Evolutionary conservation across 2,888 invertebrate species (phyloP), one percentile per base, ranked within the genome.

Genomic region (Agrilus mali): DNA sequence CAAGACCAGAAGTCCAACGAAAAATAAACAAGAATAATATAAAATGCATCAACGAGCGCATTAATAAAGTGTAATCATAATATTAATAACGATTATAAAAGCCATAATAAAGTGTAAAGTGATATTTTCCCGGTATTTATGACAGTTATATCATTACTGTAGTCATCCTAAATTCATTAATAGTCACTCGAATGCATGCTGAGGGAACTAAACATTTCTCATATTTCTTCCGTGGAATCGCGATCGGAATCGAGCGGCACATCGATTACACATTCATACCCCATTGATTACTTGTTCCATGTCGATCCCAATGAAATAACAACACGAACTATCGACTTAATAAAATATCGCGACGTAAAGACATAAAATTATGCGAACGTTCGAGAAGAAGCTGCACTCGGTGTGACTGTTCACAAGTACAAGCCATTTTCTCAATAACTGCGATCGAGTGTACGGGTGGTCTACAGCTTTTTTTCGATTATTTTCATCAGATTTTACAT

Each of bases 51-150:
- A 55, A 50, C 51, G 50, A 53, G 55, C 54, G 54, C 56, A 56
- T 57, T 53, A 59, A 61, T 61, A 60, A 60, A 60, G 48, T 56
- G 57, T 57, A 60, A 61, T 61, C 59, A 60, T 61, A 61, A 61
- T 61, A 61, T 62, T 61, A 63, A 60, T 61, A 62, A 60, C 53
- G 57, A 55, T 57, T 59, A 59, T 59, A 60, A 59, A 60, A 55
- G 54, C 55, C 50, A 55, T 60, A 61, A 63, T 63, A 63, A 63
- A 62, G 60, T 62, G 64, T 64, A 64, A 64, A 62, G 59, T 60
- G 63, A 64, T 64, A 62, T 62, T 62, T 57, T 56, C 56, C 55
- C 47, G 54, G 55, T 60, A 60, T 60, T 59, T 60, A 60, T 51
- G 60, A 59, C 55, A 53, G 54, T 55, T 55, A 58, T 56, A 57